These are phyloP conservation scores for Maconellicoccus hirsutus DNA, from an alignment of 1,140 invertebrate species.

Conservation along the genomic window DNA sequence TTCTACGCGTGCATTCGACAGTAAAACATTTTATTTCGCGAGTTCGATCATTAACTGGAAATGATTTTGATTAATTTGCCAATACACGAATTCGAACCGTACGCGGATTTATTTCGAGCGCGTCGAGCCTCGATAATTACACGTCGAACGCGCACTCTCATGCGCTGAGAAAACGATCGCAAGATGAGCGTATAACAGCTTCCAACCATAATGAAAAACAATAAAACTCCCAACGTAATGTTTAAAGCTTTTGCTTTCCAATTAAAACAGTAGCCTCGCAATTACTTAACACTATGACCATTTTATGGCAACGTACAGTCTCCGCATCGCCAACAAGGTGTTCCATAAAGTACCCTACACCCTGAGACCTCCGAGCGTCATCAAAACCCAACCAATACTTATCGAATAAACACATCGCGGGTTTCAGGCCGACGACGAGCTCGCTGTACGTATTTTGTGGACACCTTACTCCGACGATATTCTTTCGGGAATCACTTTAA, in stretches of 20 bases:
- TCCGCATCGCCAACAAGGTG: neutral
- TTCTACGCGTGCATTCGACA: neutral
- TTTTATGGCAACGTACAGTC: neutral
- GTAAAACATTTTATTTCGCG: neutral
- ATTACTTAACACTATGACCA: slow-evolving; percentile 4
- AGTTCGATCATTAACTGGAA: neutral
- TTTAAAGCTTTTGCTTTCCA: neutral
- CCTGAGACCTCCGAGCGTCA: no score
- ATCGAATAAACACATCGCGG: no score
- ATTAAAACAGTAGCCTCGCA: slow-evolving; percentile 7
- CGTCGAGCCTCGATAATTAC: neutral
- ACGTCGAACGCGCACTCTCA: neutral
- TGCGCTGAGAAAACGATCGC: no score
- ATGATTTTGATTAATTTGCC: no score
- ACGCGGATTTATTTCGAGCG: no score
- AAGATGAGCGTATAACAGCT: neutral
- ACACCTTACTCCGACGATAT: neutral
- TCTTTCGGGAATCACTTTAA: slow-evolving; percentile 3
- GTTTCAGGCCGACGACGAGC: no score
- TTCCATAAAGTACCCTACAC: neutral
- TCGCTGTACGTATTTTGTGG: neutral
- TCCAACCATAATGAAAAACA: neutral
- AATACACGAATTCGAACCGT: no score
- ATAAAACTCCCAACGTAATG: neutral
- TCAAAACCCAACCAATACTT: no score